Evolutionary conservation across 1,140 invertebrate genomes (phyloP).

Genomic region (Periplaneta americana): DNA sequence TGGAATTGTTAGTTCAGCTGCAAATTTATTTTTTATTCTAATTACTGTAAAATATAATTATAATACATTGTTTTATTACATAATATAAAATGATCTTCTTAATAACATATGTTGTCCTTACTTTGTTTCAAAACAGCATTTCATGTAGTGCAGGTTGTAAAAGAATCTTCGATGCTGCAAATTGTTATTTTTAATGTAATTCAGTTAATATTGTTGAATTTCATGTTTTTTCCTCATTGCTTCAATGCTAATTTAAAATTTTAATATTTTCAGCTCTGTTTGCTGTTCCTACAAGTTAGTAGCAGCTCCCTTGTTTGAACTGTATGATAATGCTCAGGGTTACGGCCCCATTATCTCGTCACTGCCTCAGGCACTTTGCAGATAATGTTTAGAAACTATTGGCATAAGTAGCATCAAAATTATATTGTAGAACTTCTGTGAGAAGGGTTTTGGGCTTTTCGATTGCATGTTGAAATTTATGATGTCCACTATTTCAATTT

Average conservation of each 20-base stretch:
- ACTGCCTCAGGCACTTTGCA: slow-evolving; percentile 92
- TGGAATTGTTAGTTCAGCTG: too few relatives aligned
- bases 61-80: not conserved
- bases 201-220: not conserved
- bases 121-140: not conserved
- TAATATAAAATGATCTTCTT: too few relatives aligned
- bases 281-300: slow-evolving; percentile 99
- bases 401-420: too few relatives aligned
- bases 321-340: slow-evolving; percentile 98
- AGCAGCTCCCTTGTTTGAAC: slow-evolving; percentile 97
- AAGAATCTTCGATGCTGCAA: too few relatives aligned
- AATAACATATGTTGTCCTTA: not conserved
- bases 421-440: too few relatives aligned
- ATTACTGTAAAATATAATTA: not conserved
- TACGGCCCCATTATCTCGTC: slow-evolving; percentile 99
- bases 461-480: too few relatives aligned
- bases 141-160: too few relatives aligned
- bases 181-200: not conserved
- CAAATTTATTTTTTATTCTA: not conserved
- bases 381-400: too few relatives aligned
- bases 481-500: too few relatives aligned
- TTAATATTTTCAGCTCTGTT: slow-evolving; percentile 75
- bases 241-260: not conserved
- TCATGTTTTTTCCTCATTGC: not conserved
- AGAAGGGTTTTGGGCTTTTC: too few relatives aligned